These are phyloP conservation scores for Larimichthys crocea DNA, from an alignment of 2,113 vertebrate species.

Conservation along the genomic window DNA sequence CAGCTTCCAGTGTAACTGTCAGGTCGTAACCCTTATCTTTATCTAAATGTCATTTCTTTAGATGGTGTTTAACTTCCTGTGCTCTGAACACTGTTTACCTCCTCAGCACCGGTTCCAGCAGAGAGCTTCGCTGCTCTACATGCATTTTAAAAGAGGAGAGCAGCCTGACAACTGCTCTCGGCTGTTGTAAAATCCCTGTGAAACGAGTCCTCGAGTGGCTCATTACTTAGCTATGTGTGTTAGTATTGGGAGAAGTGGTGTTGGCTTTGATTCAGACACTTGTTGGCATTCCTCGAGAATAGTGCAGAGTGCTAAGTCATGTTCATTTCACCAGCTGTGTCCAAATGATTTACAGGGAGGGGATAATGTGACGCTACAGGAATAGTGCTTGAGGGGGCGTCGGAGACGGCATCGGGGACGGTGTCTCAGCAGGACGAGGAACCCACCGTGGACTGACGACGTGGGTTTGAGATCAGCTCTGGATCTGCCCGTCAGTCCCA, in stretches of 20 bases:
- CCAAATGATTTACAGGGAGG: constrained; percentile 49
- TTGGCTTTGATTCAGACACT: constrained; percentile 53
- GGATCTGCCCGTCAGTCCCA: constrained; percentile 20
- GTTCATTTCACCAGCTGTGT: constrained; percentile 61
- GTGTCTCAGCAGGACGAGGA: constrained; percentile 23
- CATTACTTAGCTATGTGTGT: constrained; percentile 50
- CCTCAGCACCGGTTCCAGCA: not conserved
- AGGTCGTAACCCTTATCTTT: too few species aligned
- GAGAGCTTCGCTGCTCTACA: not conserved
- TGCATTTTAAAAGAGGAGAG: constrained; percentile 7
- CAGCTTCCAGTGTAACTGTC: too few species aligned
- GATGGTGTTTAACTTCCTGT: not conserved
- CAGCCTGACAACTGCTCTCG: constrained; percentile 15
- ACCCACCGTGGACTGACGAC: constrained; percentile 14
- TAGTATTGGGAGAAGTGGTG: not conserved
- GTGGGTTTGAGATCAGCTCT: constrained; percentile 44
- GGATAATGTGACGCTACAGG: constrained; percentile 51
- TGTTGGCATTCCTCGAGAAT: constrained; percentile 39
- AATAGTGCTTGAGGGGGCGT: constrained; percentile 64
- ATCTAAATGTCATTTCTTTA: not conserved
- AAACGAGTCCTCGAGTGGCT: constrained; percentile 53
- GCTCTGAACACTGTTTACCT: not conserved
- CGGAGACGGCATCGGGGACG: not conserved
- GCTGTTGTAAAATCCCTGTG: constrained; percentile 32
- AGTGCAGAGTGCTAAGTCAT: constrained; percentile 54